Conservation (phyloP, 2,113 vertebrate species). For the Theristicus caerulescens region DNA sequence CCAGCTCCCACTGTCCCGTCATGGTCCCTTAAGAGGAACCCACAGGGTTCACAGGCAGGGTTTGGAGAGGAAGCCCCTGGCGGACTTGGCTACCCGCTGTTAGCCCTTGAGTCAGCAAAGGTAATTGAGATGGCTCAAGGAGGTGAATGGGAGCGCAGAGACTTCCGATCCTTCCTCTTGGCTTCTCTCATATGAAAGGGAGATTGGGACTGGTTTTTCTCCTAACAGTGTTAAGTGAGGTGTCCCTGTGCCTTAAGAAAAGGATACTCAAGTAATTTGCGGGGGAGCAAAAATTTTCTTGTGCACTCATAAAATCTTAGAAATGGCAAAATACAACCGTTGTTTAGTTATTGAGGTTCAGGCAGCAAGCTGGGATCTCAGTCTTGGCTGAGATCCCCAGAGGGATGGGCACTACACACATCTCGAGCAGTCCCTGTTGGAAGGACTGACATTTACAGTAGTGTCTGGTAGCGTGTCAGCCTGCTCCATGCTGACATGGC, state of each 20-base stretch:
- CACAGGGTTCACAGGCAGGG: neutral
- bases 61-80: neutral
- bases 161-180: neutral
- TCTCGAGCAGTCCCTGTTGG: neutral
- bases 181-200: neutral
- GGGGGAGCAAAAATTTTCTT: neutral
- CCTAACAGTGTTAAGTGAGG: neutral
- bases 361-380: neutral
- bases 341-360: neutral
- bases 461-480: neutral
- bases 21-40: neutral
- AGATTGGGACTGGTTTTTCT: neutral
- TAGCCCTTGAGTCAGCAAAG: neutral
- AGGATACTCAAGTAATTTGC: neutral
- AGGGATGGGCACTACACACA: neutral
- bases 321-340: neutral
- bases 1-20: neutral
- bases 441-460: neutral
- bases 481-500: neutral
- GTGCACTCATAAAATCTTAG: neutral
- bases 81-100: neutral
- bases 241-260: neutral
- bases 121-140: neutral
- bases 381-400: neutral
- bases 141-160: neutral